phyloP scores from a whole-genome alignment of 1,140 invertebrate species.

The Ceratoteleas bidentatus region DNA sequence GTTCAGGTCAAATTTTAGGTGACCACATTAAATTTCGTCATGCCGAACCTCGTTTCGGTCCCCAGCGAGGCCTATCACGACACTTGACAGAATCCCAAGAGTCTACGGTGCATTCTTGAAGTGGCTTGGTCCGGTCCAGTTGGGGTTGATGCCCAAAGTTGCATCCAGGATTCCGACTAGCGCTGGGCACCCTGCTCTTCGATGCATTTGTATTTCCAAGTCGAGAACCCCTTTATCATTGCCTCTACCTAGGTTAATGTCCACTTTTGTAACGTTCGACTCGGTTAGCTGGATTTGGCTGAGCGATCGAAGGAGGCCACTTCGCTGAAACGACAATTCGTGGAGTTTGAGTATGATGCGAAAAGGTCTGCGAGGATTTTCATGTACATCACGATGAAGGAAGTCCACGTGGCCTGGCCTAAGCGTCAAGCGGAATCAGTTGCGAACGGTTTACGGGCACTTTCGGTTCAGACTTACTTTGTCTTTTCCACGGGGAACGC shows the following conservation, averaged over 20 bases:
- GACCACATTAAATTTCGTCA: no score
- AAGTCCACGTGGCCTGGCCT: slow-evolving; percentile 27
- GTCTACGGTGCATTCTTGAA: no score
- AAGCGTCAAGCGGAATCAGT: slow-evolving; percentile 28
- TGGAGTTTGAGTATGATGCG: slow-evolving; percentile 9
- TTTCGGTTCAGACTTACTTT: slow-evolving; percentile 19
- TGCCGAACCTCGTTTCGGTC: no score
- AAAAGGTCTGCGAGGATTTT: slow-evolving; percentile 17
- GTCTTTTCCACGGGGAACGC: slow-evolving; percentile 27
- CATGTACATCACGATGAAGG: slow-evolving; percentile 30
- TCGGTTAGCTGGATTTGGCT: slow-evolving; percentile 6
- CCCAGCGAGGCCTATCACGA: no score
- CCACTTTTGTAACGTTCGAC: slow-evolving; percentile 29
- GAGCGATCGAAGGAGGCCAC: slow-evolving; percentile 6
- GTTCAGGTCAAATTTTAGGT: no score
- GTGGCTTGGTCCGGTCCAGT: no score
- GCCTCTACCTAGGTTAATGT: slow-evolving; percentile 30
- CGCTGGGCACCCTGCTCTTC: slow-evolving; percentile 13
- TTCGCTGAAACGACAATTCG: slow-evolving; percentile 26
- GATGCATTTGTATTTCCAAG: slow-evolving; percentile 44
- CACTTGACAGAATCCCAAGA: no score
- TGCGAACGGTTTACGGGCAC: background rate
- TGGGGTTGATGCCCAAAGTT: no score
- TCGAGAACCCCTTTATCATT: slow-evolving; percentile 20
- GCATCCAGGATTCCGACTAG: background rate